A percentile compares a stretch with the other conserved stretches of the same genome.
phyloP scores from a whole-genome alignment of 2,888 invertebrate species.

The Sinhomidia bicolor region DNA sequence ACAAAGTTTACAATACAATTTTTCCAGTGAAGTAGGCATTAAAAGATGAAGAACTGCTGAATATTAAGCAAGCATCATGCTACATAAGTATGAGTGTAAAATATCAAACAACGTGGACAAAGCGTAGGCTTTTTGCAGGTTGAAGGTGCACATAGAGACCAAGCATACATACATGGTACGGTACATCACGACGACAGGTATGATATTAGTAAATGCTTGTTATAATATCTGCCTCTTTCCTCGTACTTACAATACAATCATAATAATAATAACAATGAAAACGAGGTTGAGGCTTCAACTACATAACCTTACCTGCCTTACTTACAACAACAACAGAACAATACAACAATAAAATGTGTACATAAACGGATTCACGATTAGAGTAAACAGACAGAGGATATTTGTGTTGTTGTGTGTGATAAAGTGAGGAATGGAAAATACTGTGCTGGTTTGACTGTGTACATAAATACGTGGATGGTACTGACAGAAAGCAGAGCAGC shows the following conservation, averaged over 20 bases:
- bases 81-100: too few relatives aligned
- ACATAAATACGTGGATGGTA: neutral
- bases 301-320: too few relatives aligned
- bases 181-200: neutral
- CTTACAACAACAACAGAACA: neutral
- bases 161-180: neutral
- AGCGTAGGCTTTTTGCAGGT: too few relatives aligned
- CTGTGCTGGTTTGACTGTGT: neutral
- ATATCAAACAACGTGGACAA: too few relatives aligned
- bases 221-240: neutral
- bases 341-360: neutral
- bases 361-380: neutral
- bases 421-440: neutral
- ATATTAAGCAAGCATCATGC: too few relatives aligned
- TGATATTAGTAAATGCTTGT: neutral
- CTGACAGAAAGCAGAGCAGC: slow-evolving; percentile 45
- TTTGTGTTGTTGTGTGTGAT: slow-evolving; percentile 15
- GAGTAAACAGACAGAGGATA: slow-evolving; percentile 37
- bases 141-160: too few relatives aligned
- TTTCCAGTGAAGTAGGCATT: too few relatives aligned
- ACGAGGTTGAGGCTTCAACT: neutral
- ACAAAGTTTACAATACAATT: too few relatives aligned
- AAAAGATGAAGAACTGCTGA: too few relatives aligned
- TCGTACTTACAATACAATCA: neutral
- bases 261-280: neutral